phyloP scores from a whole-genome alignment of 2,888 invertebrate genomes.

The Horisme vitalbata region DNA sequence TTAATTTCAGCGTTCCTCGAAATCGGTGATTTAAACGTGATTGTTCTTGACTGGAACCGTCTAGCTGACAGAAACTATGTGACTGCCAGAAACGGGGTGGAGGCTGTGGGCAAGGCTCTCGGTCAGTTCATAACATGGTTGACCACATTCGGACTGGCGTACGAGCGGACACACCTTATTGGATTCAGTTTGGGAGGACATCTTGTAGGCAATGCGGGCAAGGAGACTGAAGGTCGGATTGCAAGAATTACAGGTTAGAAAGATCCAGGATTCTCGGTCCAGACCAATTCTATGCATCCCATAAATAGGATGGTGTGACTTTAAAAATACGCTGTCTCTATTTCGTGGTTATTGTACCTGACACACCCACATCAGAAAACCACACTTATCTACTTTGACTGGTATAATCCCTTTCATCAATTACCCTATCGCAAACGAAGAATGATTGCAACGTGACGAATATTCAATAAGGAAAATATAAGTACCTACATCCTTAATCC shows the following conservation, averaged over 20 bases:
- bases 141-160: constrained; percentile 42
- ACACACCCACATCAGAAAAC: no score
- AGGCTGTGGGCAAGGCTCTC: constrained; percentile 48
- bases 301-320: no score
- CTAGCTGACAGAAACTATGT: constrained; percentile 60
- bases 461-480: no score
- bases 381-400: no score
- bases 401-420: no score
- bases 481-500: no score
- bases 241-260: constrained; percentile 61
- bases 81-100: constrained; percentile 53
- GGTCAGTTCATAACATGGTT: constrained; percentile 57
- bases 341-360: no score
- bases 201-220: constrained; percentile 63
- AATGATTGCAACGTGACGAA: no score
- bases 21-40: constrained; percentile 59
- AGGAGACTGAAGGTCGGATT: constrained; percentile 47
- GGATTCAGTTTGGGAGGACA: constrained; percentile 76
- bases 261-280: no score
- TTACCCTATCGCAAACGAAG: no score
- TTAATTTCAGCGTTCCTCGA: constrained; percentile 53
- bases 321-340: no score
- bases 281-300: no score
- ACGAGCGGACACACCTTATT: constrained; percentile 59
- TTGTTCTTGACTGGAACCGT: constrained; percentile 67